These are phyloP conservation scores for Aromia moschata DNA, from an alignment of 2,888 invertebrate genomes.

Conservation along the genomic window DNA sequence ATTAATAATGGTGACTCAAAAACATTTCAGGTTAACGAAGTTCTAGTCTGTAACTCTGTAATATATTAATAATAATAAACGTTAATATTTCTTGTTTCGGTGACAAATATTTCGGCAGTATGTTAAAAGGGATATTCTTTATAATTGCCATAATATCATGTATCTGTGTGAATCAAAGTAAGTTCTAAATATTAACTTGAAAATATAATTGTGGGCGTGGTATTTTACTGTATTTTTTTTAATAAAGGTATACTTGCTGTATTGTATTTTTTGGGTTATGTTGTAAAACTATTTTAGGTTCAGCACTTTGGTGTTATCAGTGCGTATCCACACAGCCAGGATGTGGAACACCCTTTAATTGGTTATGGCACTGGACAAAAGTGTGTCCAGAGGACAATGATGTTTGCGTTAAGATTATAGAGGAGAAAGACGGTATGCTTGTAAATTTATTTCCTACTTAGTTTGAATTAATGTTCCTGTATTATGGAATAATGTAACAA, in stretches of 20 bases:
- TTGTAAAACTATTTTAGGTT: conserved; percentile 39
- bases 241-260: too few species aligned
- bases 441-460: too few species aligned
- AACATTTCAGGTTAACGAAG: too few species aligned
- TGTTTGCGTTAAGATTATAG: conserved; percentile 89
- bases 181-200: neutral
- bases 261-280: too few species aligned
- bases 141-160: neutral
- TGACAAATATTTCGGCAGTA: too few species aligned
- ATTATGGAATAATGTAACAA: too few species aligned
- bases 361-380: conserved; percentile 80
- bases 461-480: too few species aligned
- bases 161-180: neutral
- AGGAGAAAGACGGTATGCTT: conserved; percentile 81
- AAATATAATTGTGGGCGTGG: conserved; percentile 6
- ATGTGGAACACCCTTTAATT: conserved; percentile 85
- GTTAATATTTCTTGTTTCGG: too few species aligned
- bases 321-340: conserved; percentile 91
- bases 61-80: too few species aligned
- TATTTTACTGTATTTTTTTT: neutral
- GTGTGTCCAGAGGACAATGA: conserved; percentile 85
- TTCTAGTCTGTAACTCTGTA: too few species aligned
- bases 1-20: neutral
- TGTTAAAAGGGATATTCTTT: neutral
- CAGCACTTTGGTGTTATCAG: conserved; percentile 84